Percentiles rank a stretch among this genome's conserved stretches.
These are phyloP conservation scores for Neomorphus geoffroyi DNA, from an alignment of 2,797 vertebrate genomes.

Conservation along the genomic window DNA sequence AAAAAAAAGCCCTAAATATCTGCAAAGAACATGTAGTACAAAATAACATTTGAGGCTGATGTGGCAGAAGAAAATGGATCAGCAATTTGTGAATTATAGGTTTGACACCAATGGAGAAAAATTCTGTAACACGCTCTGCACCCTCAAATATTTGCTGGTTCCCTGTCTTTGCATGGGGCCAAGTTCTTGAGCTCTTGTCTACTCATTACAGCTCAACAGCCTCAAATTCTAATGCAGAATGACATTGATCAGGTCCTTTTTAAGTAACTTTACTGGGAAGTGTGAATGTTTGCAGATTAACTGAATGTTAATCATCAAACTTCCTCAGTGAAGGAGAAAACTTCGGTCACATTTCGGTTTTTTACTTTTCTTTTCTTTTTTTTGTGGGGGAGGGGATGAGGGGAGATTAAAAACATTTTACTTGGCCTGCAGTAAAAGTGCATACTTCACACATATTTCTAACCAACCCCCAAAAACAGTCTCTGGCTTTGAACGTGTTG, in stretches of 20 bases:
- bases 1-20: background rate
- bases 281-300: conserved; percentile 74
- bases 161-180: background rate
- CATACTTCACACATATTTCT: conserved; percentile 86
- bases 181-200: conserved; percentile 50
- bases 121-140: conserved; percentile 48
- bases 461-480: conserved; percentile 86
- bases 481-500: conserved; percentile 86
- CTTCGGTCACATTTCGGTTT: conserved; percentile 76
- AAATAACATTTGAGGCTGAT: conserved; percentile 70
- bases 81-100: conserved; percentile 72
- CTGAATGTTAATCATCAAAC: conserved; percentile 71
- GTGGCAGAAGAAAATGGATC: conserved; percentile 66
- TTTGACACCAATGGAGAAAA: conserved; percentile 56
- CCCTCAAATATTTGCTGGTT: conserved; percentile 61
- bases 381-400: background rate
- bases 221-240: conserved; percentile 38
- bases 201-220: conserved; percentile 19
- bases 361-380: conserved; percentile 39
- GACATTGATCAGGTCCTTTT: conserved; percentile 62
- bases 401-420: conserved; percentile 87
- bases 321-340: conserved; percentile 78
- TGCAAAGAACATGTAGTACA: conserved; percentile 66
- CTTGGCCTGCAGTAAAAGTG: conserved; percentile 90
- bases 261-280: conserved; percentile 70